These are phyloP conservation scores for Apostichopus californicus DNA, from an alignment of 35 echinoderm and acorn worm species.

Conservation along the genomic window DNA sequence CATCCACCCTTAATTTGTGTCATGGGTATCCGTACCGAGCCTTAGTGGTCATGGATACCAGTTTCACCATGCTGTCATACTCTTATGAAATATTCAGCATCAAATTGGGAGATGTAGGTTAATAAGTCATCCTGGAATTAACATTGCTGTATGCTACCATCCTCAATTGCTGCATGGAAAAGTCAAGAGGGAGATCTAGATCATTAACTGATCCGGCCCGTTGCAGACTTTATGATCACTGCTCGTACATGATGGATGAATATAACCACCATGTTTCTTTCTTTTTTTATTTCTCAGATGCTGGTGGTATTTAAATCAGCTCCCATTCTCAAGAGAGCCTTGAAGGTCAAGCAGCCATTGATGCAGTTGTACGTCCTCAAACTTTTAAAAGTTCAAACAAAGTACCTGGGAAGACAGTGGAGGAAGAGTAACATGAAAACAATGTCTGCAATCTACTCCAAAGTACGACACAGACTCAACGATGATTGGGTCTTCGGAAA, in stretches of 20 bases:
- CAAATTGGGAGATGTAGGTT: no score
- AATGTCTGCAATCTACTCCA: conserved; percentile 98
- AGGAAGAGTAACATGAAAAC: conserved; percentile 99
- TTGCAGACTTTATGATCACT: no score
- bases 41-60: no score
- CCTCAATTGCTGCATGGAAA: background rate
- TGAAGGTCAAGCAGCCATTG: conserved; percentile 96
- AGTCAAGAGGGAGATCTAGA: background rate
- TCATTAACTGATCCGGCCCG: no score
- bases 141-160: no score
- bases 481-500: conserved; percentile 99
- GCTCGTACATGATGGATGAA: no score
- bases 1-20: no score
- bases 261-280: no score
- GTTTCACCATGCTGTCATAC: no score
- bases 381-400: conserved; percentile 92
- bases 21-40: no score
- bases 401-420: conserved; percentile 97
- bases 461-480: conserved; percentile 92
- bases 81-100: no score
- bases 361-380: conserved; percentile 97
- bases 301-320: conserved; percentile 98
- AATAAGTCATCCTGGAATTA: no score
- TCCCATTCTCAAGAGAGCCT: conserved; percentile 93
- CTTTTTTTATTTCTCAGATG: conserved; percentile 58